These are phyloP conservation scores for Chionomys nivalis DNA, from an alignment of 2,113 vertebrate genomes.

Conservation along the genomic window DNA sequence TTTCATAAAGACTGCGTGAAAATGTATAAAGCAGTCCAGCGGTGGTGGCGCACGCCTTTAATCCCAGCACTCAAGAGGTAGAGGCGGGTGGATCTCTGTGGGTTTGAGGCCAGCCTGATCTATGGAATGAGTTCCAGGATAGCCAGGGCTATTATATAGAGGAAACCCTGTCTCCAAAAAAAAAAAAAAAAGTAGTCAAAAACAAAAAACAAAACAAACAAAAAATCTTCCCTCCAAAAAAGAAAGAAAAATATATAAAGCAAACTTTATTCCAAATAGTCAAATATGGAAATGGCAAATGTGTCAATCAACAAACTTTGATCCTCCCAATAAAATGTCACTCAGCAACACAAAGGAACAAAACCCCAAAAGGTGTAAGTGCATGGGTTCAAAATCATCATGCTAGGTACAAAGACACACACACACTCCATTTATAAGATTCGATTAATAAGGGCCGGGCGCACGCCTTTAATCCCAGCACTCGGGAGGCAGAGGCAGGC, in stretches of 20 bases:
- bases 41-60: background rate
- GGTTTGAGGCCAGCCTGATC: background rate
- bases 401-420: background rate
- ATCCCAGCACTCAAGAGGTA: background rate
- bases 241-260: background rate
- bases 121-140: background rate
- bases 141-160: background rate
- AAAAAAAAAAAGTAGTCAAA: background rate
- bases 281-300: background rate
- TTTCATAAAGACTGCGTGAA: background rate
- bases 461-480: no score
- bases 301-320: background rate
- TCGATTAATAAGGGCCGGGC: background rate
- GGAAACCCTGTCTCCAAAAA: background rate
- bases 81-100: background rate
- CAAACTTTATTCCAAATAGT: conserved; percentile 20
- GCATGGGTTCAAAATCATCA: conserved; percentile 9
- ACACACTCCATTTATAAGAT: background rate
- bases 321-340: background rate
- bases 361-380: background rate
- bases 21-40: background rate
- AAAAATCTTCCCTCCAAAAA: background rate
- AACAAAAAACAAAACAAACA: background rate
- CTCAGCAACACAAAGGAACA: background rate
- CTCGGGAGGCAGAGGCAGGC: no score